Base-by-base conservation (phyloP, 1,140 invertebrate species). In the Eriosoma lanigerum region DNA sequence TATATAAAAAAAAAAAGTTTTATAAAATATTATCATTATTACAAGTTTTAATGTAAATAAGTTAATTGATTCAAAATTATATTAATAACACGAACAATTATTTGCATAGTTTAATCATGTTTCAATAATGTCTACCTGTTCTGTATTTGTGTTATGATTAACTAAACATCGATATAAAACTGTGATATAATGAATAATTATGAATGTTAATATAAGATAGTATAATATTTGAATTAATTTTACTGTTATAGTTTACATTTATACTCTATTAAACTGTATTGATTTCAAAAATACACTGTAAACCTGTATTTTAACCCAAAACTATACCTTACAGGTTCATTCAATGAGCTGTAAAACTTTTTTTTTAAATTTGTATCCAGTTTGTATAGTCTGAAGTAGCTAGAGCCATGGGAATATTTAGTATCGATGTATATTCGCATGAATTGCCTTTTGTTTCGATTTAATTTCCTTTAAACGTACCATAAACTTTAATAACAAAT, bases 391-490 rank as follows among this genome's bases (percentile, higher is more conserved):
- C 32, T 66, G 62, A 19, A 38, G 32, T n/a, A 44, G 38, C 12
- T 13, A 21, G 21, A n/a, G 21, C 38, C n/a, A 68, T 44, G 38
- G n/a, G 38, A 68, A 68, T 68, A 68, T 68, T 68, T 68, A 44
- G n/a, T 24, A 46, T 68, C 64, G 44, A 38, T 46, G 32, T 15
- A 46, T 46, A 46, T 46, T 46, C 38, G 38, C 64, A 46, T 44
- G 64, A 46, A 44, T n/a, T 68, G 64, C 44, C 38, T 68, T 68
- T 68, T 46, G 38, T 68, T 46, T 8, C 64, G 38, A 68, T 68
- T 68, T 66, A 38, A 66, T 66, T 66, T 66, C 62, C 62, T 66
- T 66, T 68, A 68, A 68, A 68, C 64, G 64, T n/a, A 46, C 46
- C 38, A 68, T 68, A 68, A 68, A 68, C n/a, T 46, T 24, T 46